Evolutionary conservation across 2,888 invertebrate genomes (phyloP).

Genomic region (Stenchaetothrips biformis): DNA sequence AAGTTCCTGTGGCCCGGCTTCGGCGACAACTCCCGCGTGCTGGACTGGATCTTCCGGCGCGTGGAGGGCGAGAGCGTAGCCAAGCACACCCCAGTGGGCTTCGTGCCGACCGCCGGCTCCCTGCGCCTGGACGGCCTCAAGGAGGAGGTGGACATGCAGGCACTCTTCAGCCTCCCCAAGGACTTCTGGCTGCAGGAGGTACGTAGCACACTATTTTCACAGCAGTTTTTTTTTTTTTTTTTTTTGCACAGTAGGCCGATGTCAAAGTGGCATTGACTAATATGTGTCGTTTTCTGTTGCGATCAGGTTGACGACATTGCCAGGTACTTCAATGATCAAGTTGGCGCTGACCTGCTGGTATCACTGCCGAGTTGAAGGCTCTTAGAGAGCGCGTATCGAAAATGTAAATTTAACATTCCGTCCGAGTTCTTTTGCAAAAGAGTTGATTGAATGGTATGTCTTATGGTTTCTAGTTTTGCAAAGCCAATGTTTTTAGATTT

Average conservation of each 20-base stretch:
- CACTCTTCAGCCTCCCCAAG: slow-evolving; percentile 80
- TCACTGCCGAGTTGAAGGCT: slow-evolving; percentile 63
- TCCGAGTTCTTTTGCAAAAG: not conserved
- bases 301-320: slow-evolving; percentile 66
- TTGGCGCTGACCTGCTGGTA: slow-evolving; percentile 71
- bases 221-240: too few relatives aligned
- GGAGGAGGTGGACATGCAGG: slow-evolving; percentile 65
- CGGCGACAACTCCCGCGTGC: slow-evolving; percentile 91
- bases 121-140: slow-evolving; percentile 69
- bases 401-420: slow-evolving; percentile 40
- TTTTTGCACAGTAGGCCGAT: too few relatives aligned
- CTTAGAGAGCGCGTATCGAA: slow-evolving; percentile 56
- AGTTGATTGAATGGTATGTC: slow-evolving; percentile 38
- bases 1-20: slow-evolving; percentile 99
- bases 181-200: slow-evolving; percentile 90
- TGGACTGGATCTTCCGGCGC: slow-evolving; percentile 92
- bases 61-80: slow-evolving; percentile 70
- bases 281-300: slow-evolving; percentile 35
- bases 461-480: not conserved
- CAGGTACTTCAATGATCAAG: slow-evolving; percentile 88
- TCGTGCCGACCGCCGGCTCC: slow-evolving; percentile 57
- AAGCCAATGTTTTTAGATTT: not conserved
- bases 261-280: slow-evolving; percentile 29
- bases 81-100: slow-evolving; percentile 69
- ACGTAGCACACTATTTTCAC: slow-evolving; percentile 31